phyloP scores from a whole-genome alignment of 2,113 vertebrate species.

The Sander vitreus region DNA sequence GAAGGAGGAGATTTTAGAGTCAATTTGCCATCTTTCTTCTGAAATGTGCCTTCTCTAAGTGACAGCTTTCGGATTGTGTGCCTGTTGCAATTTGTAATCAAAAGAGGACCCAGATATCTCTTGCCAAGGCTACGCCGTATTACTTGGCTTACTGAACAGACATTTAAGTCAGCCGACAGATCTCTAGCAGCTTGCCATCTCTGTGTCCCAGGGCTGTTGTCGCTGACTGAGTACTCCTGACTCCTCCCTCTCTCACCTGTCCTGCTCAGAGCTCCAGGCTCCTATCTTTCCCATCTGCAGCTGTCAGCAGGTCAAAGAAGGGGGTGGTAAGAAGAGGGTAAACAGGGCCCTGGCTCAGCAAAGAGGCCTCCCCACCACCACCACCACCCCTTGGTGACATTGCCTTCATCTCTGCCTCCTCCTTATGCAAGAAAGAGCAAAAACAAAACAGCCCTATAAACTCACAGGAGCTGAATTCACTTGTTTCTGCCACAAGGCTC shows the following conservation, averaged over 20 bases:
- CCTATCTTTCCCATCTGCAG: constrained; percentile 82
- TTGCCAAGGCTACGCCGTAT: neutral
- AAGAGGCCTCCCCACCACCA: constrained; percentile 52
- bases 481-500: constrained; percentile 23
- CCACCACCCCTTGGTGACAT: constrained; percentile 38
- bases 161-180: constrained; percentile 28
- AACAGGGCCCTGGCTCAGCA: constrained; percentile 80
- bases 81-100: constrained; percentile 33
- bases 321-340: constrained; percentile 71
- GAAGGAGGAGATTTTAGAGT: constrained; percentile 69
- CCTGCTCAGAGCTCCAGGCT: constrained; percentile 71
- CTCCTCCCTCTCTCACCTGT: constrained; percentile 81
- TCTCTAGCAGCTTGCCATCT: constrained; percentile 51
- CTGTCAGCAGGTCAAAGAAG: constrained; percentile 82
- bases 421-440: neutral
- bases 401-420: constrained; percentile 38
- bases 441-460: constrained; percentile 7
- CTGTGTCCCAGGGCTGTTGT: constrained; percentile 67
- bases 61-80: constrained; percentile 47
- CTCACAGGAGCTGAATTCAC: constrained; percentile 22
- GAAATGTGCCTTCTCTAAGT: constrained; percentile 27
- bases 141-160: constrained; percentile 24
- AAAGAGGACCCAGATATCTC: constrained; percentile 15
- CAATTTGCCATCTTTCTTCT: constrained; percentile 60
- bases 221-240: constrained; percentile 60